phyloP scores from a whole-genome alignment of 2,797 vertebrate species.

The Periparus ater region DNA sequence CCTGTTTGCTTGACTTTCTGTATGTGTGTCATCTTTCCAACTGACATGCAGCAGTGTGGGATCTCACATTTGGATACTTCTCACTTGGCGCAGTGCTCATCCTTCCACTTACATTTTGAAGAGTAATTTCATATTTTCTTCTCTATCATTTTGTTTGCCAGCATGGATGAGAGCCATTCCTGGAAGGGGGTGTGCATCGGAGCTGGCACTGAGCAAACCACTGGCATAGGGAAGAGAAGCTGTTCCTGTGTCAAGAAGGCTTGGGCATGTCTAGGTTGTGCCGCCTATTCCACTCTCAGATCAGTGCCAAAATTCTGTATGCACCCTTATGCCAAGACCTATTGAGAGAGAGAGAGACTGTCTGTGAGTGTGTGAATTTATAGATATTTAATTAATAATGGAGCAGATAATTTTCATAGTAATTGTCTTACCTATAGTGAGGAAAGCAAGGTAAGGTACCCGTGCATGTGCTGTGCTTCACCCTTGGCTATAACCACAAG shows the following conservation, averaged over 20 bases:
- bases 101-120: constrained; percentile 81
- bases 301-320: constrained; percentile 66
- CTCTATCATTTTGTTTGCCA: constrained; percentile 80
- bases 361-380: constrained; percentile 64
- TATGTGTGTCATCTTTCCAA: constrained; percentile 65
- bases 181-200: constrained; percentile 77
- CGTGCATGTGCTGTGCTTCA: background rate
- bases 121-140: constrained; percentile 84
- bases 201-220: constrained; percentile 73
- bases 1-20: constrained; percentile 61
- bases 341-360: constrained; percentile 60
- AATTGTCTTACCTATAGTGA: constrained; percentile 12
- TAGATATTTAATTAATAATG: constrained; percentile 69
- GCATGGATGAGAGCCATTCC: constrained; percentile 81
- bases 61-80: constrained; percentile 78
- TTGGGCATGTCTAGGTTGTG: constrained; percentile 68
- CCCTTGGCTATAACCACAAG: background rate
- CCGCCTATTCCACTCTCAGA: constrained; percentile 60
- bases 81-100: constrained; percentile 74
- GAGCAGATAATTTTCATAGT: constrained; percentile 20
- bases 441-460: background rate
- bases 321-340: constrained; percentile 66
- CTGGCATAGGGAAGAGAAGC: constrained; percentile 78
- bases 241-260: constrained; percentile 79
- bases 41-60: constrained; percentile 79